phyloP scores from a whole-genome alignment of 2,113 vertebrate species.

The Peromyscus californicus region DNA sequence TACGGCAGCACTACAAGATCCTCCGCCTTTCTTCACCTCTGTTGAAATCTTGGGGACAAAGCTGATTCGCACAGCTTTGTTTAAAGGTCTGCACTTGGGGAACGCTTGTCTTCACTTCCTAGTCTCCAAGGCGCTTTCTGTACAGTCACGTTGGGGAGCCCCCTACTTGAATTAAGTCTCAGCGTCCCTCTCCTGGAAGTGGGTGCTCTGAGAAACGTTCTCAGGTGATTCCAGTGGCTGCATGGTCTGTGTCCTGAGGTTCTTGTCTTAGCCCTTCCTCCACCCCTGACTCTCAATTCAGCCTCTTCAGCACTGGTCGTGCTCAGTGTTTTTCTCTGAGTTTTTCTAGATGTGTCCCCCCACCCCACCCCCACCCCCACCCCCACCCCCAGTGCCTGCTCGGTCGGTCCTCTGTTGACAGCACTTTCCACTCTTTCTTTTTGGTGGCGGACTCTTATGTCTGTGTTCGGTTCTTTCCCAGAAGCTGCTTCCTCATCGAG shows the following conservation, averaged over 20 bases:
- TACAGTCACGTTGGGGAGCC: accelerated
- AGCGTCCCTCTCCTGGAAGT: accelerated
- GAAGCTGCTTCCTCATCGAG: not conserved
- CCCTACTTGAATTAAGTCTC: not conserved
- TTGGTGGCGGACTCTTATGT: not conserved
- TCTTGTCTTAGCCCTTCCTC: not conserved
- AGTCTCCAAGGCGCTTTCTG: not conserved
- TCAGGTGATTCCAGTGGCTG: accelerated
- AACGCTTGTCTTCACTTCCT: not conserved
- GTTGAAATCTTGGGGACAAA: not conserved
- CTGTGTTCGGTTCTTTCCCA: not conserved
- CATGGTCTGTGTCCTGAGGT: not conserved
- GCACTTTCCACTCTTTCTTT: no score
- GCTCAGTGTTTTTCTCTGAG: no score
- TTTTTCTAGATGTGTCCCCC: no score
- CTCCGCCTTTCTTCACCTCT: not conserved
- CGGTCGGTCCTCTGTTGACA: not conserved
- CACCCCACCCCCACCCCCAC: no score
- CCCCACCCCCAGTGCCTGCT: no score
- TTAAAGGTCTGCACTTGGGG: not conserved
- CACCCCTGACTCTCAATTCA: no score
- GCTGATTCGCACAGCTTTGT: not conserved
- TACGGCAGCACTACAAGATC: not conserved
- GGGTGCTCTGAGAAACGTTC: accelerated
- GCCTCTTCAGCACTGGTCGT: not conserved